A percentile compares a stretch with the other conserved stretches of the same genome.
phyloP scores from a whole-genome alignment of 2,888 invertebrate species.

The Eupithecia tripunctaria region DNA sequence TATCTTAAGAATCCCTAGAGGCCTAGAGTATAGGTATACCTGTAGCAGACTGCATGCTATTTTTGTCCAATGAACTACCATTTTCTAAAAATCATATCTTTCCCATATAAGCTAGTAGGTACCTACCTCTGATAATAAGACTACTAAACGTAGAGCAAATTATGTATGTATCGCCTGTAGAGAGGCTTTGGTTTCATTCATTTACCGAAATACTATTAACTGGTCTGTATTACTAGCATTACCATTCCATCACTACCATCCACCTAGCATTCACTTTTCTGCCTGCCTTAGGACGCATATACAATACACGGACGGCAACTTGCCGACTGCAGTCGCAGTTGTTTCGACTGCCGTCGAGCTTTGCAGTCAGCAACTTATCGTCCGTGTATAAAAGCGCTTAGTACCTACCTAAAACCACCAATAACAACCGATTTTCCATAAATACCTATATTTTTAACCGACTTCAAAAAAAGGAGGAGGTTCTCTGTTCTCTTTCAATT shows the following conservation, averaged over 20 bases:
- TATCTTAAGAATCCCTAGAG: background rate
- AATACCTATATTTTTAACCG: background rate
- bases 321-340: no score
- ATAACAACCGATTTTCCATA: background rate
- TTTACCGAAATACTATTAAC: background rate
- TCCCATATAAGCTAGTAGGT: background rate
- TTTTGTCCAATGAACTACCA: background rate
- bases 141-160: background rate
- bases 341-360: no score
- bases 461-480: no score
- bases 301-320: no score
- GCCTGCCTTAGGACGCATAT: background rate
- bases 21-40: background rate
- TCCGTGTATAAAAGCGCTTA: no score
- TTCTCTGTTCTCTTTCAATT: no score
- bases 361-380: no score
- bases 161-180: background rate
- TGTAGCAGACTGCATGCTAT: background rate
- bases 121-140: background rate
- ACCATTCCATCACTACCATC: background rate
- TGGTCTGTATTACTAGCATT: background rate
- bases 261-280: background rate
- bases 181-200: slow-evolving; percentile 4
- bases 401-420: background rate
- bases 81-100: background rate